Percentiles rank a stretch among this genome's conserved stretches.
These are phyloP conservation scores for Muscicapa striata DNA, from an alignment of 2,797 vertebrate species.

Conservation along the genomic window DNA sequence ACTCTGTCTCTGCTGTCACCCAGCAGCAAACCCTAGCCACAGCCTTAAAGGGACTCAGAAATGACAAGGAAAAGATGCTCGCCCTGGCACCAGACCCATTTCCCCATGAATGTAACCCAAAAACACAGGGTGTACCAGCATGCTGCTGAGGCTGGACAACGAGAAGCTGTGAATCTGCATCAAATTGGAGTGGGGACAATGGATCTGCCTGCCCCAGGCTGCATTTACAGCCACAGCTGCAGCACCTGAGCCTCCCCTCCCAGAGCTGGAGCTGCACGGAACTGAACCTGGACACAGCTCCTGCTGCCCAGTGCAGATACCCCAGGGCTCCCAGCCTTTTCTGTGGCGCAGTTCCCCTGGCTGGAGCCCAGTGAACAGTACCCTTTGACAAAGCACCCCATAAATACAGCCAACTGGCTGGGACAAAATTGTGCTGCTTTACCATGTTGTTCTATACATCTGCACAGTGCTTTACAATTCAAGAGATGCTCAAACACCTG, in stretches of 20 bases:
- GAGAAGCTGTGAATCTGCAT: not conserved
- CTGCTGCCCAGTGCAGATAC: no score
- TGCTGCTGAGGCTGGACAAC: not conserved
- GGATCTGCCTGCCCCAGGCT: not conserved
- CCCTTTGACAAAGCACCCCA: not conserved
- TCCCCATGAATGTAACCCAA: not conserved
- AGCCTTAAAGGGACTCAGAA: not conserved
- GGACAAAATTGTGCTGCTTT: not conserved
- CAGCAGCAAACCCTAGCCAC: not conserved
- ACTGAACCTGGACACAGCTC: not conserved
- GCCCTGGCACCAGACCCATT: fast-evolving
- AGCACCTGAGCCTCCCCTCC: not conserved
- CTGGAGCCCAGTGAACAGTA: not conserved
- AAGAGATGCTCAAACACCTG: not conserved
- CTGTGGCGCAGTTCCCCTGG: not conserved
- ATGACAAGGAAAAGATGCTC: not conserved
- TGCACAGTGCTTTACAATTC: not conserved
- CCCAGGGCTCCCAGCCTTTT: not conserved
- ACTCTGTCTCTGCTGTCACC: not conserved
- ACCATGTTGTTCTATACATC: not conserved
- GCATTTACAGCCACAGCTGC: not conserved
- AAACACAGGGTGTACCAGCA: not conserved
- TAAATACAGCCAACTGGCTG: not conserved
- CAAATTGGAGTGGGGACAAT: fast-evolving
- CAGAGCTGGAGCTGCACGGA: not conserved